Base-by-base conservation (phyloP, 1,140 invertebrate genomes). In the Stenopsyche tienmushanensis region DNA sequence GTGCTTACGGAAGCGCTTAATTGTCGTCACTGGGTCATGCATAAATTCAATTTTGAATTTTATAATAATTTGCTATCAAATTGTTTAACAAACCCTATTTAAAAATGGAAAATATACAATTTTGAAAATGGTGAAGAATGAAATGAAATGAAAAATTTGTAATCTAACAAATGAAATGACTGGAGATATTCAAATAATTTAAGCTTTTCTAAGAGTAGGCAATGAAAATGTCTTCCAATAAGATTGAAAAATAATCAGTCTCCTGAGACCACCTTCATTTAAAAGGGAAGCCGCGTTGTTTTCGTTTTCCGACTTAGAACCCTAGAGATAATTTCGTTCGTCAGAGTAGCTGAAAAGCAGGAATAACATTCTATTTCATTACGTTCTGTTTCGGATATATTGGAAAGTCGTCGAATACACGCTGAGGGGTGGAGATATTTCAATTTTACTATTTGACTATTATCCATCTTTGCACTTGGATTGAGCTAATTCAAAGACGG, bases 171-270 rank as follows among this genome's bases (percentile, higher is more conserved):
- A n/a, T n/a, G n/a, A n/a, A n/a, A n/a, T n/a, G n/a, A n/a, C n/a
- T n/a, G n/a, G n/a, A n/a, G n/a, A n/a, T n/a, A n/a, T n/a, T n/a
- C n/a, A n/a, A n/a, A n/a, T n/a, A n/a, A n/a, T n/a, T n/a, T n/a
- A n/a, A n/a, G n/a, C n/a, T n/a, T n/a, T n/a, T n/a, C n/a, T n/a
- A n/a, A n/a, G n/a, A n/a, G n/a, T n/a, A n/a, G n/a, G n/a, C n/a
- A n/a, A n/a, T n/a, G n/a, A n/a, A n/a, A n/a, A n/a, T n/a, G n/a
- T n/a, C n/a, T n/a, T n/a, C n/a, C n/a, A n/a, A n/a, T n/a, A n/a
- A n/a, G n/a, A n/a, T n/a, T 70, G 67, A 64, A 70, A 70, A 70
- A 70, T 70, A 70, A 70, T 70, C 67, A 70, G 67, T 70, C 67
- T 50, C 64, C 39, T 2, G 64, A 60, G 67, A 52, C 44, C 59